Evolutionary conservation across 2,113 vertebrate genomes (phyloP).

Genomic region (Empidonax traillii): DNA sequence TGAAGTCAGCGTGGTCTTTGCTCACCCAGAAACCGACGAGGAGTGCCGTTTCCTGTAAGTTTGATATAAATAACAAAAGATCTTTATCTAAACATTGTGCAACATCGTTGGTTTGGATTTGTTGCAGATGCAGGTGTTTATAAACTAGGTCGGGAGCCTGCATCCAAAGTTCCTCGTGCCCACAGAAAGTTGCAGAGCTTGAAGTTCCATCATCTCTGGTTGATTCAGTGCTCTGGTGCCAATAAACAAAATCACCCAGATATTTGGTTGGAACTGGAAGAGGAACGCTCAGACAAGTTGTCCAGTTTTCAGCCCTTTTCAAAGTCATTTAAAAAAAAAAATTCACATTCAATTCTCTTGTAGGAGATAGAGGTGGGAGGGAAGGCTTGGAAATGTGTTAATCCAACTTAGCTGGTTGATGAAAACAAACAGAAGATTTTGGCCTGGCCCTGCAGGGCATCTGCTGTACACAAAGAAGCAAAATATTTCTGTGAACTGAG

Average conservation of each 20-base stretch:
- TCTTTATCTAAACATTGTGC: constrained; percentile 56
- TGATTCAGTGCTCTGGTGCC: neutral
- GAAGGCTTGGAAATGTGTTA: neutral
- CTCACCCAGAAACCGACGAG: constrained; percentile 86
- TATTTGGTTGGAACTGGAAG: neutral
- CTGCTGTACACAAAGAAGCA: neutral
- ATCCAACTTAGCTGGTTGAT: neutral
- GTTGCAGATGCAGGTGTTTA: constrained; percentile 25
- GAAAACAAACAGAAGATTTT: neutral
- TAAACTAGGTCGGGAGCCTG: neutral
- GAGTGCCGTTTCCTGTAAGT: constrained; percentile 98
- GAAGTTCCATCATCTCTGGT: neutral
- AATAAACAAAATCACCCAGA: neutral
- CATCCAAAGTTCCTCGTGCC: neutral
- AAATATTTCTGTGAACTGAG: constrained; percentile 44
- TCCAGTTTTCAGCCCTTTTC: neutral
- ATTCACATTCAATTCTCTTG: too few relatives aligned
- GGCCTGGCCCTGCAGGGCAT: neutral
- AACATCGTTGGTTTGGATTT: constrained; percentile 48
- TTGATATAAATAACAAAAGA: constrained; percentile 48
- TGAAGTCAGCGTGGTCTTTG: constrained; percentile 91
- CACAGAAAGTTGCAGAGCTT: neutral
- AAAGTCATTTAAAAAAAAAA: neutral
- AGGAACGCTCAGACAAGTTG: neutral
- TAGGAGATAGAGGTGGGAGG: neutral